Evolutionary conservation across 2,888 invertebrate genomes (phyloP).

Genomic region (Tachystola acroxantha): DNA sequence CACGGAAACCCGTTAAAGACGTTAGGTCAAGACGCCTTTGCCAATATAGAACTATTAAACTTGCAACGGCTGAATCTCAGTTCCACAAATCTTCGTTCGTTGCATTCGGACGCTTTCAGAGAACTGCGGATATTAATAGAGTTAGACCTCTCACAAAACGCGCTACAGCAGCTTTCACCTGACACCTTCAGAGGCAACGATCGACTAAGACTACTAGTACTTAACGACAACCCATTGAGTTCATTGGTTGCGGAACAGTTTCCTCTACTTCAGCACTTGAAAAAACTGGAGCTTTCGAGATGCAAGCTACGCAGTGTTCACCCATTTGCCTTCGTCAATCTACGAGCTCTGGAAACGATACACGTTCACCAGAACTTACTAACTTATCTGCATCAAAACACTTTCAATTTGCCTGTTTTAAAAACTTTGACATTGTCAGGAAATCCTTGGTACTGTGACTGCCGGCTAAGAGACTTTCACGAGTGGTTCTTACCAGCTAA

Average conservation of each 20-base stretch:
- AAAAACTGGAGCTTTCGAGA: slow-evolving; percentile 87
- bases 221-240: slow-evolving; percentile 90
- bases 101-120: slow-evolving; percentile 89
- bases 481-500: slow-evolving; percentile 89
- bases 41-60: slow-evolving; percentile 87
- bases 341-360: slow-evolving; percentile 88
- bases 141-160: slow-evolving; percentile 90
- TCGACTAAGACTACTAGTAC: slow-evolving; percentile 84
- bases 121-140: slow-evolving; percentile 91
- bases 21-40: slow-evolving; percentile 87
- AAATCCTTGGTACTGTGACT: slow-evolving; percentile 95
- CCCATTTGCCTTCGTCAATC: slow-evolving; percentile 85
- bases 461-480: slow-evolving; percentile 88
- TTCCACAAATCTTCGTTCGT: slow-evolving; percentile 82
- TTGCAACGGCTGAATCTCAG: slow-evolving; percentile 90
- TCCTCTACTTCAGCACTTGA: slow-evolving; percentile 86
- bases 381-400: slow-evolving; percentile 77
- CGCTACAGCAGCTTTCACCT: slow-evolving; percentile 84
- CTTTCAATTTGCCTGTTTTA: slow-evolving; percentile 72
- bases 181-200: slow-evolving; percentile 91
- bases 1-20: slow-evolving; percentile 86
- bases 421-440: slow-evolving; percentile 89
- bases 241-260: slow-evolving; percentile 87
- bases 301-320: slow-evolving; percentile 87
- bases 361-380: slow-evolving; percentile 90